Percentiles rank a stretch among this genome's conserved stretches.
phyloP scores from a whole-genome alignment of 2,113 vertebrate species.

The Labrus mixtus region DNA sequence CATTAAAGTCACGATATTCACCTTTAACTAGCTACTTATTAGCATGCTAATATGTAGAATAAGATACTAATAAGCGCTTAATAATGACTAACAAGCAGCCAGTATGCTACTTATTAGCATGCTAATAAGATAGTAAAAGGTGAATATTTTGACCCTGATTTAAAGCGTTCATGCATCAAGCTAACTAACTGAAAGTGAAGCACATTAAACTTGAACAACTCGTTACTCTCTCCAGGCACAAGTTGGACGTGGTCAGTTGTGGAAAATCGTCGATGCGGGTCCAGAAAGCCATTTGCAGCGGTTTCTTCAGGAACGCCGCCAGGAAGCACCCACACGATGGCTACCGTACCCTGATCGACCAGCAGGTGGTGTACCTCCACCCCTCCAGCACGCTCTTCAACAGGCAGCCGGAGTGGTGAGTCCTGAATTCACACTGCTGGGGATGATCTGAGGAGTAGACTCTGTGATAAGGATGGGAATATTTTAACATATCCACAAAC shows the following conservation, averaged over 20 bases:
- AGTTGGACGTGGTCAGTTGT: slow-evolving; percentile 93
- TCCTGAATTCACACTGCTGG: not conserved
- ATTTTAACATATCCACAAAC: too few species aligned
- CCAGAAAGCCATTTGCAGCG: slow-evolving; percentile 95
- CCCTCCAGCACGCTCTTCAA: slow-evolving; percentile 95
- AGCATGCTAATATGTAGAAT: too few species aligned
- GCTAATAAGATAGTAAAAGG: too few species aligned
- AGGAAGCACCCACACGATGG: slow-evolving; percentile 94
- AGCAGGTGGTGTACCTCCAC: slow-evolving; percentile 94
- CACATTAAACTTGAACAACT: not conserved
- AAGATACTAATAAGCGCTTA: too few species aligned
- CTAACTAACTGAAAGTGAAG: too few species aligned
- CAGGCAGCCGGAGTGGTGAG: slow-evolving; percentile 93
- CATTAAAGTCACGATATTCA: too few species aligned
- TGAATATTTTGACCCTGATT: too few species aligned
- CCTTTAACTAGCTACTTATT: too few species aligned
- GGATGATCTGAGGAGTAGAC: not conserved
- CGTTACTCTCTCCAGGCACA: slow-evolving; percentile 83
- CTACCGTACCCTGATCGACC: slow-evolving; percentile 90
- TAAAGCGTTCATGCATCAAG: too few species aligned
- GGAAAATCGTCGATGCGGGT: slow-evolving; percentile 90
- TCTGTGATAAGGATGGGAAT: too few species aligned
- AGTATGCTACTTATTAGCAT: too few species aligned
- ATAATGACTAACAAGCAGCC: too few species aligned
- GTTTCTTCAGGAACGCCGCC: slow-evolving; percentile 94